A percentile compares a stretch with the other conserved stretches of the same genome.
These are phyloP conservation scores for Thereva unica DNA, from an alignment of 2,888 invertebrate genomes.

Conservation along the genomic window DNA sequence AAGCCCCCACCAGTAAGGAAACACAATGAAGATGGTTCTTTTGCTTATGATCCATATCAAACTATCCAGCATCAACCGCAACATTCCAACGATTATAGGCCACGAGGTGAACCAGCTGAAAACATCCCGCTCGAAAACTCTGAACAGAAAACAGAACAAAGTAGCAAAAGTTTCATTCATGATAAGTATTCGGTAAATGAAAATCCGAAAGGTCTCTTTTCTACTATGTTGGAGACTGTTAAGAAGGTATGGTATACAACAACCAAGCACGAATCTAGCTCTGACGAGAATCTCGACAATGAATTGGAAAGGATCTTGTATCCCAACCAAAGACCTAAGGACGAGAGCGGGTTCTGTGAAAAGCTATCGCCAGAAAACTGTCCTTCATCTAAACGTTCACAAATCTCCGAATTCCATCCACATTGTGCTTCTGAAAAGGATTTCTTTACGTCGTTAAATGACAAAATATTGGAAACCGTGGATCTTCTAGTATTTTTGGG, in stretches of 20 bases:
- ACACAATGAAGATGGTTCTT: no score
- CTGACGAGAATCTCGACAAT: slow-evolving; percentile 37
- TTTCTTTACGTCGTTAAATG: slow-evolving; percentile 48
- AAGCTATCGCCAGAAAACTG: background rate
- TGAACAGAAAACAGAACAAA: slow-evolving; percentile 31
- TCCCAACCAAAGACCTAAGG: slow-evolving; percentile 38
- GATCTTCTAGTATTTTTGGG: slow-evolving; percentile 64
- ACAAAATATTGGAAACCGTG: slow-evolving; percentile 54
- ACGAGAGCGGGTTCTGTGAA: slow-evolving; percentile 31
- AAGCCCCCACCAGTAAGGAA: no score
- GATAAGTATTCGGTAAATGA: slow-evolving; percentile 39
- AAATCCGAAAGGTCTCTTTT: slow-evolving; percentile 49
- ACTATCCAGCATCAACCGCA: no score
- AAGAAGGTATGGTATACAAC: slow-evolving; percentile 49
- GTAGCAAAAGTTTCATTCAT: slow-evolving; percentile 12
- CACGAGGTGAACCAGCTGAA: no score
- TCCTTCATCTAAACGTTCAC: background rate
- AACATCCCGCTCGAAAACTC: slow-evolving; percentile 6
- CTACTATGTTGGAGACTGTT: slow-evolving; percentile 53
- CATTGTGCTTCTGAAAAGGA: slow-evolving; percentile 42
- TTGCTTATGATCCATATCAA: no score
- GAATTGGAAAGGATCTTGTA: slow-evolving; percentile 51
- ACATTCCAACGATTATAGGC: no score
- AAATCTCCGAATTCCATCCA: background rate
- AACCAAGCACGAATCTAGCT: slow-evolving; percentile 23